Evolutionary conservation across 2,888 invertebrate genomes (phyloP), one percentile per base, ranked within the genome.

Genomic region (Mesochorus sp.): DNA sequence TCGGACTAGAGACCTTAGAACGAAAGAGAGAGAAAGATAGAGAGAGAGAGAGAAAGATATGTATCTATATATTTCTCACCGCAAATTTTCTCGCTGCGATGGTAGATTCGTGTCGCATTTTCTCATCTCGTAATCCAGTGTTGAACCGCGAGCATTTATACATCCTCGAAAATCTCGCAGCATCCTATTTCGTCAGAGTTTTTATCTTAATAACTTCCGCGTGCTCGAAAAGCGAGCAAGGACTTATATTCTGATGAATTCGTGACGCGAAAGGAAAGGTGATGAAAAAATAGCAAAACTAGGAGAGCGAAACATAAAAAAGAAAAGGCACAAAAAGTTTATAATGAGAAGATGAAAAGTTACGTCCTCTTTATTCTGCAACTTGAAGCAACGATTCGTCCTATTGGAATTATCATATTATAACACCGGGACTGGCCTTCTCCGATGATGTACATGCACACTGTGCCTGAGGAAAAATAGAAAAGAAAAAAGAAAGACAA

Each of bases 181-280:
- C 26, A 49, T 59, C 31, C 10, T 19, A 37, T 61, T 75, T 28
- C 47, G 31, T 37, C 39, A 57, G 47, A n/a, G n/a, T n/a, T 55
- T 70, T 74, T 61, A 74, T 66, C 74, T 61, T 70, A 53, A 62
- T 71, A 62, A 71, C 61, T 61, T 47, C 21, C 34, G 14, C 47
- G 59, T 24, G 37, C 62, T 26, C 39, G 34, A 28, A 28, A 51
- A 8, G 12, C 19, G 55, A 42, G 55, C 28, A n/a, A n/a, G n/a
- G n/a, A n/a, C n/a, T n/a, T n/a, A n/a, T 31, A 49, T 67, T 49
- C 34, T 28, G 39, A n/a, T 47, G 47, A 59, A 47, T 24, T 19
- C 42, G 12, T n/a, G 6, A 1, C 1, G 12, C 3, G 49, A 3
- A 10, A n/a, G 14, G 34, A 31, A 28, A 49, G 42, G 55, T 49